A percentile compares a stretch with the other conserved stretches of the same genome.
Evolutionary conservation across 2,888 invertebrate genomes (phyloP).

Genomic region (Conistra vaccinii): DNA sequence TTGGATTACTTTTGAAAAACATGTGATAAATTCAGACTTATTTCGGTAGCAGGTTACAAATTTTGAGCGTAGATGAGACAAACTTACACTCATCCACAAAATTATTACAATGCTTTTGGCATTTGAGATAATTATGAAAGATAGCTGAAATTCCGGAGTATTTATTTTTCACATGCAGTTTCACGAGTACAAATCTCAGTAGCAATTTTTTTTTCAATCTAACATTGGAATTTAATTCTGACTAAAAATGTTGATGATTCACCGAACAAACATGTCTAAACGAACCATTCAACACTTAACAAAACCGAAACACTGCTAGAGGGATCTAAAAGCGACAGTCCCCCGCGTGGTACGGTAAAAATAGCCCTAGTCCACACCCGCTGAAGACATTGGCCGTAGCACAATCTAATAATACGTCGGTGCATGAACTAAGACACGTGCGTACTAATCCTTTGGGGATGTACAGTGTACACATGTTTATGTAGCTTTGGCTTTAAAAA

Average conservation of each 20-base stretch:
- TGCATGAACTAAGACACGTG: conserved; percentile 71
- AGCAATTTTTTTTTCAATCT: conserved; percentile 12
- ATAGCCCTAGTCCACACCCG: conserved; percentile 66
- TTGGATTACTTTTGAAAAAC: conserved; percentile 30
- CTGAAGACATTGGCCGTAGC: conserved; percentile 74
- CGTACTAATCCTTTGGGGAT: conserved; percentile 53
- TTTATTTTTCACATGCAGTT: not conserved
- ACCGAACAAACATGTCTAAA: conserved; percentile 19
- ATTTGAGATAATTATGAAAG: not conserved
- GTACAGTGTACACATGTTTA: conserved; percentile 50
- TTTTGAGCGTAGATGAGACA: conserved; percentile 1
- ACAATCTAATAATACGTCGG: conserved; percentile 68
- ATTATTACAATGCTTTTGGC: not conserved
- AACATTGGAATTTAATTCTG: not conserved
- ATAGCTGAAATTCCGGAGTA: not conserved
- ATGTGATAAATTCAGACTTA: conserved; percentile 21
- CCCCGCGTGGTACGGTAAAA: conserved; percentile 70
- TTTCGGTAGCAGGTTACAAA: not conserved
- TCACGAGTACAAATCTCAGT: not conserved
- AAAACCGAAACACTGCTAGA: conserved; percentile 56
- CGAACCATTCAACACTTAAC: conserved; percentile 35
- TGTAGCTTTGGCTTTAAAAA: conserved; percentile 18
- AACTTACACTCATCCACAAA: not conserved
- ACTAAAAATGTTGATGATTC: conserved; percentile 7
- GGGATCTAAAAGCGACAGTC: conserved; percentile 67